phyloP scores from a whole-genome alignment of 1,140 invertebrate genomes.

The Drosophila miranda region DNA sequence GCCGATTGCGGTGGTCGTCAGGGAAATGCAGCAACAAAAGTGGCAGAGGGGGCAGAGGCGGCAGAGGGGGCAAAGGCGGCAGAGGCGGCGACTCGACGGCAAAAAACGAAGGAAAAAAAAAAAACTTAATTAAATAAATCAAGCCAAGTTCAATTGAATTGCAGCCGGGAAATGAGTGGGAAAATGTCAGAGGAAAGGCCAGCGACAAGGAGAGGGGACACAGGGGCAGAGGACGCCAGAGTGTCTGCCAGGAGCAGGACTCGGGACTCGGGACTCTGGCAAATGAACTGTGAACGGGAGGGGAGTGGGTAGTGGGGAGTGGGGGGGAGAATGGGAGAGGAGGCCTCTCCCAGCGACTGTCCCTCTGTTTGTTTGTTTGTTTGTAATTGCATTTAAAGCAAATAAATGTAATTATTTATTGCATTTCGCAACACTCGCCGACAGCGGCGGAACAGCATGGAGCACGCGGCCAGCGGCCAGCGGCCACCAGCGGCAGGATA shows the following conservation, averaged over 20 bases:
- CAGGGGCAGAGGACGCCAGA: neutral
- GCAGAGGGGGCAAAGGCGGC: no score
- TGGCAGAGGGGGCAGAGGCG: no score
- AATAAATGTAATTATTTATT: constrained; percentile 80
- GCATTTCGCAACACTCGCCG: constrained; percentile 56
- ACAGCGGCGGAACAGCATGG: constrained; percentile 14
- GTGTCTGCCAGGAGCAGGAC: constrained; percentile 11
- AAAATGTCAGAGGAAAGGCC: constrained; percentile 50
- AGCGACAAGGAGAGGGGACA: no score
- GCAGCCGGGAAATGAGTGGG: constrained; percentile 73
- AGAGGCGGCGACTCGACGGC: no score
- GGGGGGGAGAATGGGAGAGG: constrained; percentile 50
- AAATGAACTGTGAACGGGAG: constrained; percentile 70
- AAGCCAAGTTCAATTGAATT: constrained; percentile 78
- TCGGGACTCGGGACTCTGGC: constrained; percentile 24
- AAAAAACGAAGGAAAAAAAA: constrained; percentile 44
- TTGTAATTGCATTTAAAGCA: constrained; percentile 74
- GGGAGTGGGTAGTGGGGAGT: neutral
- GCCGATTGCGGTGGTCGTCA: constrained; percentile 40
- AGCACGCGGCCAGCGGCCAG: neutral
- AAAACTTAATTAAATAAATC: constrained; percentile 80
- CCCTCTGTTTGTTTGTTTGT: constrained; percentile 47
- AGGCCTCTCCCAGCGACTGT: constrained; percentile 19
- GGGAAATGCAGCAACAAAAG: neutral
- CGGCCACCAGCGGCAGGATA: neutral